These are phyloP conservation scores for Drosophila putrida DNA, from an alignment of 2,888 invertebrate species.

Conservation along the genomic window DNA sequence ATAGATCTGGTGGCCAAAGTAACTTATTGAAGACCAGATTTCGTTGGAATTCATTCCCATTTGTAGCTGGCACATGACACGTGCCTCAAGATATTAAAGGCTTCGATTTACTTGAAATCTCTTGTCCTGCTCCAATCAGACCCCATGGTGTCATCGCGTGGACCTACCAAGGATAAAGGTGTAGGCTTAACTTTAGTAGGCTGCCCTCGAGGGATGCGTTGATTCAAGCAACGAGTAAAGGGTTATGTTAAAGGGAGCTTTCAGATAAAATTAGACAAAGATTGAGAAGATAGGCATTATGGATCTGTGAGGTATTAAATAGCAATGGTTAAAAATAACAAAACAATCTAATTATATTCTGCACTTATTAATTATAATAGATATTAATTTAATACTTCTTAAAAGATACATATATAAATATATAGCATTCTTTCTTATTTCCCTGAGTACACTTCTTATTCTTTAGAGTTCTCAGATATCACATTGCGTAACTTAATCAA, in stretches of 20 bases:
- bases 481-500: too few relatives aligned
- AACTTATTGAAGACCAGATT: conserved; percentile 26
- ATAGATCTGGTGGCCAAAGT: conserved; percentile 40
- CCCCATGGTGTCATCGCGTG: conserved; percentile 41
- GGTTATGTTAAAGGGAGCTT: neutral
- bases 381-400: too few relatives aligned
- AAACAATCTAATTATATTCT: too few relatives aligned
- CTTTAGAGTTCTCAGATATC: too few relatives aligned
- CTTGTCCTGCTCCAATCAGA: conserved; percentile 30
- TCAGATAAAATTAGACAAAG: too few relatives aligned
- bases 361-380: too few relatives aligned
- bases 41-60: conserved; percentile 53
- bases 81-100: conserved; percentile 74
- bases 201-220: too few relatives aligned
- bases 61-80: conserved; percentile 55
- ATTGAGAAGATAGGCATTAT: too few relatives aligned
- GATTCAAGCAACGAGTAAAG: neutral
- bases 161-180: conserved; percentile 70
- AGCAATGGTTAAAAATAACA: too few relatives aligned
- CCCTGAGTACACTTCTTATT: too few relatives aligned
- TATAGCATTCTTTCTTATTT: too few relatives aligned
- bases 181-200: conserved; percentile 66
- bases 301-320: neutral
- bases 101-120: conserved; percentile 63
- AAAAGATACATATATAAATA: too few relatives aligned